These are phyloP conservation scores for Caenorhabditis sp. DNA, from an alignment of 2,888 invertebrate genomes.

Conservation along the genomic window DNA sequence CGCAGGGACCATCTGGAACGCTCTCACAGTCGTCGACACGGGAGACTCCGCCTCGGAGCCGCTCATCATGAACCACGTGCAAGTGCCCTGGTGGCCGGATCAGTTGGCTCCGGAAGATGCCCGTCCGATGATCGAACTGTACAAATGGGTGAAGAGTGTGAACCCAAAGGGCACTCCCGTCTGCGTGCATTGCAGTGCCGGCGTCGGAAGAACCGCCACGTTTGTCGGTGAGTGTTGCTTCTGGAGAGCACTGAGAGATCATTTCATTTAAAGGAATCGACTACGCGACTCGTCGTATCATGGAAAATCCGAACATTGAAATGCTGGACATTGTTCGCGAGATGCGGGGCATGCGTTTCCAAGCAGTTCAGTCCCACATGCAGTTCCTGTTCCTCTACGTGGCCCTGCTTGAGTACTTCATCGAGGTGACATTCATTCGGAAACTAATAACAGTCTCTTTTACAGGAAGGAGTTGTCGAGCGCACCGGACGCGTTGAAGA, in stretches of 20 bases:
- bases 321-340: constrained; percentile 61
- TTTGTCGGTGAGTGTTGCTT: constrained; percentile 65
- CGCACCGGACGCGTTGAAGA: constrained; percentile 27
- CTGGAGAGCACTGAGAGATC: not conserved
- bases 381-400: constrained; percentile 65
- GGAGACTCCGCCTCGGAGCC: constrained; percentile 17
- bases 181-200: constrained; percentile 71
- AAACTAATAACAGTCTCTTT: too few relatives aligned
- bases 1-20: constrained; percentile 48
- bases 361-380: constrained; percentile 61
- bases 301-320: constrained; percentile 51
- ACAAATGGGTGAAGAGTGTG: constrained; percentile 61
- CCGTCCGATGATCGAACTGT: constrained; percentile 56
- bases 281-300: constrained; percentile 54
- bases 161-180: constrained; percentile 56
- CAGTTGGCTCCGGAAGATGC: constrained; percentile 67
- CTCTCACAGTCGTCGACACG: constrained; percentile 40
- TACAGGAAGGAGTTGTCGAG: constrained; percentile 52
- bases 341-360: constrained; percentile 57
- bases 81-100: constrained; percentile 66
- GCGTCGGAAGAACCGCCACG: constrained; percentile 69
- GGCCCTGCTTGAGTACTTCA: constrained; percentile 59
- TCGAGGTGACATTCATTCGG: constrained; percentile 37
- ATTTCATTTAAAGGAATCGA: constrained; percentile 49
- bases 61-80: constrained; percentile 50